A percentile compares a stretch with the other conserved stretches of the same genome.
These are phyloP conservation scores for Melinopterus prodromus DNA, from an alignment of 2,888 invertebrate species.

Conservation along the genomic window DNA sequence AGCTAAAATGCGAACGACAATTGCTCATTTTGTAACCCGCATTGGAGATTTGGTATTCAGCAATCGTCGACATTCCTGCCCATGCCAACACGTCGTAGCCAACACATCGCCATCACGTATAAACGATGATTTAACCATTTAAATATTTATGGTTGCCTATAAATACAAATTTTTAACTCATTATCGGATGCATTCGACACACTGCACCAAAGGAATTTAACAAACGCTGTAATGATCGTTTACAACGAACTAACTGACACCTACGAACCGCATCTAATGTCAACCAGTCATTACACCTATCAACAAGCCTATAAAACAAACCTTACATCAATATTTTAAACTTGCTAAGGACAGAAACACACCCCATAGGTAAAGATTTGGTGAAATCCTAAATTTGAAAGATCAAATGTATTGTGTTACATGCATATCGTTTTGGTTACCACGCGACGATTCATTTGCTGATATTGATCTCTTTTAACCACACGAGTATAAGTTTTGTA, in stretches of 20 bases:
- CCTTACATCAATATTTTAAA: too few species aligned
- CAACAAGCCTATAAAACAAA: too few species aligned
- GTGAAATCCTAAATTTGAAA: too few species aligned
- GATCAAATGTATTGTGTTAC: background rate
- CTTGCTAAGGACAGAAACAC: too few species aligned
- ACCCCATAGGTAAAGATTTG: too few species aligned
- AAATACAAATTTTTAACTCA: background rate
- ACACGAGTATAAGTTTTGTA: background rate
- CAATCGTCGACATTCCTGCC: background rate
- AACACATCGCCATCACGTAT: slow-evolving; percentile 19
- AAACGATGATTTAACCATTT: slow-evolving; percentile 30
- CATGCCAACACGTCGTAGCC: slow-evolving; percentile 17
- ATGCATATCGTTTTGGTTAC: background rate
- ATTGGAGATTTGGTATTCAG: slow-evolving; percentile 23
- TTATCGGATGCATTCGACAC: background rate
- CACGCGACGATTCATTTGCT: background rate
- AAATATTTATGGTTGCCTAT: slow-evolving; percentile 26
- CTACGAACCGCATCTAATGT: too few species aligned
- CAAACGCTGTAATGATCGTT: too few species aligned
- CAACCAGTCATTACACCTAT: too few species aligned
- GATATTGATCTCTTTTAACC: background rate
- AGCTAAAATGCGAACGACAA: background rate
- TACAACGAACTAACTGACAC: too few species aligned
- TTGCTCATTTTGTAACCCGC: background rate
- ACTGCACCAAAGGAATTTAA: too few species aligned